Conservation (phyloP, 2,797 vertebrate genomes). For the Pseudochirops cupreus region DNA sequence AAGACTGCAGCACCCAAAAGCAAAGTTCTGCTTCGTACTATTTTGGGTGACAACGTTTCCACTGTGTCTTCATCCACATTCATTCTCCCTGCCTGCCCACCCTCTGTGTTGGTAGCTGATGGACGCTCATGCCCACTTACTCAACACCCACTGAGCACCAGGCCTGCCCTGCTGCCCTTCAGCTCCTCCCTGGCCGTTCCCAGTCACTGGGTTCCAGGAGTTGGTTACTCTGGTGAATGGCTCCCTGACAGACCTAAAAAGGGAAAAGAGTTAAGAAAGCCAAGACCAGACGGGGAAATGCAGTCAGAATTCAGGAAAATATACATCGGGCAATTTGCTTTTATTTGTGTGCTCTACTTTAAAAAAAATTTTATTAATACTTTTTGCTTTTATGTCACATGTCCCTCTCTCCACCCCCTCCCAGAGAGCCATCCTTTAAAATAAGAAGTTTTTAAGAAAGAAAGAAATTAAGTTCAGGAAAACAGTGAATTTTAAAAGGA, state of each 20-base stretch:
- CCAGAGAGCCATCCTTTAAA: neutral
- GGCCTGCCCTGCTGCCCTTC: constrained; percentile 58
- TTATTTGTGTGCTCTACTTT: constrained; percentile 39
- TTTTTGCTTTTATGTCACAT: neutral
- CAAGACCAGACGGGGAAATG: neutral
- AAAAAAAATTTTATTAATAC: neutral
- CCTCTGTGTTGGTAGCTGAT: constrained; percentile 79
- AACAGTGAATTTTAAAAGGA: neutral
- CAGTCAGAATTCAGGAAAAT: constrained; percentile 53
- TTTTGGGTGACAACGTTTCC: constrained; percentile 82
- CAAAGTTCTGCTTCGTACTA: constrained; percentile 81
- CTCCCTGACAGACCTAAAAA: neutral
- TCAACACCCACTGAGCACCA: constrained; percentile 75
- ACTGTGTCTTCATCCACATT: constrained; percentile 81
- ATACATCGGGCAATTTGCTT: constrained; percentile 49
- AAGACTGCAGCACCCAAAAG: constrained; percentile 69
- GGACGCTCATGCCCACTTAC: constrained; percentile 75
- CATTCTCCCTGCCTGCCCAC: constrained; percentile 79
- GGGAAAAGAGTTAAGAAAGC: neutral
- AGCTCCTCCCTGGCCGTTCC: constrained; percentile 6
- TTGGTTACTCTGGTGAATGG: neutral
- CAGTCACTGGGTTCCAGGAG: neutral
- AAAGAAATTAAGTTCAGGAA: neutral
- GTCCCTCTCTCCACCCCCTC: neutral
- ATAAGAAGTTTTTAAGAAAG: neutral